phyloP scores from a whole-genome alignment of 1,140 invertebrate genomes.

The Sitodiplosis mosellana region DNA sequence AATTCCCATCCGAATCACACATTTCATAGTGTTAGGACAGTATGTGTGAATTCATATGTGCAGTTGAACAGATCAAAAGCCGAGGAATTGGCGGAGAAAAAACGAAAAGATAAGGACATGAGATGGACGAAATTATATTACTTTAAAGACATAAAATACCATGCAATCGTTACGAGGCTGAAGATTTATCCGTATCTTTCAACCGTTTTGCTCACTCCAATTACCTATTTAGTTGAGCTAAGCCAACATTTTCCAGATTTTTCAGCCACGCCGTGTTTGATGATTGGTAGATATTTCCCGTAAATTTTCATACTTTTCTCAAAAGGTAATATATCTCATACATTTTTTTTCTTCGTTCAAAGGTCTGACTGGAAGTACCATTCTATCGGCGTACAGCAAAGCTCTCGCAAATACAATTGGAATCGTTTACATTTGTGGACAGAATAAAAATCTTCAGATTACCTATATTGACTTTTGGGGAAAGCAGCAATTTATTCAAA shows the following conservation, averaged over 20 bases:
- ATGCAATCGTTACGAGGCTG: too few species aligned
- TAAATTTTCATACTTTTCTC: too few species aligned
- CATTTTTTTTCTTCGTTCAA: too few species aligned
- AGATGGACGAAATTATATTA: too few species aligned
- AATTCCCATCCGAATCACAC: too few species aligned
- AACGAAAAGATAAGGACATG: slow-evolving; percentile 1
- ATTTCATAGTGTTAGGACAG: slow-evolving; percentile 10
- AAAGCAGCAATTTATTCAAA: slow-evolving; percentile 24
- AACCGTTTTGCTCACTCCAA: too few species aligned
- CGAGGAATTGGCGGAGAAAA: neutral
- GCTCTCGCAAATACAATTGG: slow-evolving; percentile 32
- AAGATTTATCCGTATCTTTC: too few species aligned
- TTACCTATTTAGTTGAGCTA: too few species aligned
- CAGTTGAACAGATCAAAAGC: slow-evolving; percentile 3
- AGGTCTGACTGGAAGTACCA: slow-evolving; percentile 25
- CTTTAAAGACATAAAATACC: too few species aligned
- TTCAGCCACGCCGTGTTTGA: slow-evolving; percentile 5
- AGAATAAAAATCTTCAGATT: slow-evolving; percentile 29
- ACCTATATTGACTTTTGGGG: slow-evolving; percentile 36
- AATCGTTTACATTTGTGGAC: slow-evolving; percentile 32
- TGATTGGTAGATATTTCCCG: slow-evolving; percentile 6
- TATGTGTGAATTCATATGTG: slow-evolving; percentile 18
- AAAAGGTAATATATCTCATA: too few species aligned
- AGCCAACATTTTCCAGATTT: slow-evolving; percentile 3
- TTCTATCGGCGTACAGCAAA: slow-evolving; percentile 21